Base-by-base conservation (phyloP, 2,888 invertebrate species). In the Microchrysa polita region DNA sequence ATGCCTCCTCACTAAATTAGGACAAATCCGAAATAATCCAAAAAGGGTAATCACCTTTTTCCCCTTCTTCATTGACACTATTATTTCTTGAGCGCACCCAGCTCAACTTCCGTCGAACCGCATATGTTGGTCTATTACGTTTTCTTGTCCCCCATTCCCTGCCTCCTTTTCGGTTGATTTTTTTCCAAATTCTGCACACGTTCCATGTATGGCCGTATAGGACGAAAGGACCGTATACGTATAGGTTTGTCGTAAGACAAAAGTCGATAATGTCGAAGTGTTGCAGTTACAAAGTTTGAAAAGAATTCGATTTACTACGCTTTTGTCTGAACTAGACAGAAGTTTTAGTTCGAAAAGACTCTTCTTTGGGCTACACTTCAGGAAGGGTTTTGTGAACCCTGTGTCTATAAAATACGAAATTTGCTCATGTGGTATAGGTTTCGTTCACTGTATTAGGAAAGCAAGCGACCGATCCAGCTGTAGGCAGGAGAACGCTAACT, bases 241-340 rank as follows among this genome's bases (percentile, higher is more conserved):
- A n/a, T n/a, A n/a, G n/a, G n/a, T n/a, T n/a, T 34, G 4, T 34
- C 27, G 27, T 20, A 27, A 60, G 27, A 48, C 65, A 67, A 52
- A 67, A 67, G 67, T 53, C 67, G 53, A 67, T 52, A 48, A 23
- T 20, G 44, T n/a, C 52, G 27, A 67, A 52, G 44, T 65, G 53
- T 67, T 67, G 18, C 67, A 16, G 53, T 67, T 67, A 40, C 67
- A 16, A 52, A 52, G 44, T 67, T 67, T 34, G 27, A 53, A 67
- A 67, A 52, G 53, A 67, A 52, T 67, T 53, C 63, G 63, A 63
- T 53, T 53, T 52, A 67, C 52, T 67, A 18, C 23, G 10, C 20
- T 65, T 23, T 61, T 40, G 5, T 61, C 61, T 16, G 59, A 40
- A 61, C 67, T 16, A 67, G 52, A 52, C 53, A 14, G 53, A 22